A percentile compares a stretch with the other conserved stretches of the same genome.
Conservation (phyloP, 2,888 invertebrate species). For the Tanytarsus gracilentus region DNA sequence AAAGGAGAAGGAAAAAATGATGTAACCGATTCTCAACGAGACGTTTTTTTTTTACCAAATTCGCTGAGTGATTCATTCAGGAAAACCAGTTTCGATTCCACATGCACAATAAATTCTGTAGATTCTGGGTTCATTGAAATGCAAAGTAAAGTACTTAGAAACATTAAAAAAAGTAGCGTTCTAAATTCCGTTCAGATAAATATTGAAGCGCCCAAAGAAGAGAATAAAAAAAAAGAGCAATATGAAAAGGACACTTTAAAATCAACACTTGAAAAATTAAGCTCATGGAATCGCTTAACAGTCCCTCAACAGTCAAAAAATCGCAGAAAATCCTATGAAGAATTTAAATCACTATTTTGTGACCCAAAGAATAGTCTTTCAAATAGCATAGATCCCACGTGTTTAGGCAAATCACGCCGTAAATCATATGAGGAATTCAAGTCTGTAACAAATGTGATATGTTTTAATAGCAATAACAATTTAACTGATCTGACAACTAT, state of each 20-base stretch:
- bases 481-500: neutral
- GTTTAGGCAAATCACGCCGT: constrained; percentile 36
- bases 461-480: neutral
- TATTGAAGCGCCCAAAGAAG: neutral
- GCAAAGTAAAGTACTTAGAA: constrained; percentile 34
- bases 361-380: constrained; percentile 1
- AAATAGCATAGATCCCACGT: neutral
- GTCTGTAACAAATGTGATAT: constrained; percentile 38
- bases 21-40: constrained; percentile 1
- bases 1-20: constrained; percentile 15
- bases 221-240: neutral
- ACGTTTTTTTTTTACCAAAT: neutral
- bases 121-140: constrained; percentile 45
- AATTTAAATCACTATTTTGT: constrained; percentile 42
- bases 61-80: constrained; percentile 30
- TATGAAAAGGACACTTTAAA: neutral
- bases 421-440: constrained; percentile 45
- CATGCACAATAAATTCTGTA: constrained; percentile 43
- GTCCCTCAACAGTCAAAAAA: constrained; percentile 38
- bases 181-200: neutral
- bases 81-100: constrained; percentile 44
- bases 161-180: neutral
- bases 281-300: constrained; percentile 17
- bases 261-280: neutral
- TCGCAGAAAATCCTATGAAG: constrained; percentile 43